Conservation (phyloP, 1,140 invertebrate genomes). For the roundworm (Caenorhabditis elegans) region WBcel235 BX284604.4:10802501-10803000, state of each 20-base stretch:
- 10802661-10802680: constrained; percentile 26
- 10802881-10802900: constrained; percentile 16
- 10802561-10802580: neutral
- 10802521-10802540: neutral
- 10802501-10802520: too few relatives aligned
- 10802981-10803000: neutral
- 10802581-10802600: constrained; percentile 31
- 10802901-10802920: neutral
- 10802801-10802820: too few relatives aligned
- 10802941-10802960: constrained; percentile 19
- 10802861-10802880: too few relatives aligned
- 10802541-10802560: neutral
- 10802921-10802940: constrained; percentile 30
- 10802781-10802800: too few relatives aligned
- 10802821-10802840: too few relatives aligned
- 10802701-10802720: constrained; percentile 25
- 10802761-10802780: neutral
- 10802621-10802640: neutral
- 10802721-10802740: constrained; percentile 5
- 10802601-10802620: constrained; percentile 32
- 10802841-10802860: too few relatives aligned
- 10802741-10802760: neutral
- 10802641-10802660: neutral
- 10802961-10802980: neutral
- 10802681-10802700: constrained; percentile 13